Percentiles rank a stretch among this genome's conserved stretches.
Evolutionary conservation across 2,888 invertebrate genomes (phyloP).

Genomic region (Euproctis similis): DNA sequence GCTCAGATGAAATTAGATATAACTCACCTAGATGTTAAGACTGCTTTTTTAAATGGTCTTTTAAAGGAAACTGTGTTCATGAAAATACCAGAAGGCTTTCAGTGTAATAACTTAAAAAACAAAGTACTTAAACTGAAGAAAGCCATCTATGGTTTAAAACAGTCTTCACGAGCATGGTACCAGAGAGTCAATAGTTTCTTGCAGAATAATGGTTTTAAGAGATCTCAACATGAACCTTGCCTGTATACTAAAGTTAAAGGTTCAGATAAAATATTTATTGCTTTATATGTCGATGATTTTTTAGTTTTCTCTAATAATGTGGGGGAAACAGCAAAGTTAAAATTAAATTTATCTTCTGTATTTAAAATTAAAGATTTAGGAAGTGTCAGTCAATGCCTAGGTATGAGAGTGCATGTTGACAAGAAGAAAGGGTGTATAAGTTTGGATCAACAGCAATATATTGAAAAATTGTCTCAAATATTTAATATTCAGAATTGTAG

Average conservation of each 20-base stretch:
- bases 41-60: conserved; percentile 1
- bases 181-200: too few species aligned
- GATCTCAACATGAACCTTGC: too few species aligned
- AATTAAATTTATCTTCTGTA: neutral
- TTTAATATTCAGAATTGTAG: conserved; percentile 2
- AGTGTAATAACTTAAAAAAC: neutral
- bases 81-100: neutral
- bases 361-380: conserved; percentile 2
- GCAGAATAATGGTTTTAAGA: too few species aligned
- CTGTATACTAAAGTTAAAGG: too few species aligned
- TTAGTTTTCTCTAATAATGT: neutral
- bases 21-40: too few species aligned
- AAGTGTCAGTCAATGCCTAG: conserved; percentile 3
- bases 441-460: conserved; percentile 2
- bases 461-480: neutral
- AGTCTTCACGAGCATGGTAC: conserved; percentile 2
- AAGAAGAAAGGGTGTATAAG: neutral
- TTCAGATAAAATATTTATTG: neutral
- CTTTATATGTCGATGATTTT: conserved; percentile 1
- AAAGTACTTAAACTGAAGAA: conserved; percentile 2
- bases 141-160: conserved; percentile 2
- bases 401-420: conserved; percentile 3
- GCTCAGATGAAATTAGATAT: neutral
- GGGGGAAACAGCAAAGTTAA: neutral
- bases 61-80: neutral